Evolutionary conservation across 2,113 vertebrate genomes (phyloP), one percentile per base, ranked within the genome.

Genomic region (Oryzias woworae): DNA sequence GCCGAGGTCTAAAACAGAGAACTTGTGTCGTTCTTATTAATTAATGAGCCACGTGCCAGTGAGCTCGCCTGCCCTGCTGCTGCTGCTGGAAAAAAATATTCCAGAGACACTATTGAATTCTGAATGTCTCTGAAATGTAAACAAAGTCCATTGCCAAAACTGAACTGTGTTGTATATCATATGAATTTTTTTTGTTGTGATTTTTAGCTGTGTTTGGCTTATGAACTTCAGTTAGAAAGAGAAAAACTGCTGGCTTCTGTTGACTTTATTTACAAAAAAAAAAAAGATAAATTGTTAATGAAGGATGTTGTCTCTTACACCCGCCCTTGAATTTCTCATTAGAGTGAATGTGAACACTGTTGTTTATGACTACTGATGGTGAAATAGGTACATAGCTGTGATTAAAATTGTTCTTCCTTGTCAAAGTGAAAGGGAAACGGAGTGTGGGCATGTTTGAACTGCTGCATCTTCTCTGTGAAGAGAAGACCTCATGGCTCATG

Each of bases 1-100:
- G 14, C 22, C 52, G 68, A 76, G 62, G 71, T 60, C 49, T 82
- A 69, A 79, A 69, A 66, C 68, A 17, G 45, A 69, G 43, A 58
- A 72, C 58, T 58, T 50, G 69, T 51, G 43, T 62, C 57, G 51
- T 47, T 48, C n/a, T 88, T 58, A 80, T 74, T 89, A 80, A 89
- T 90, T 90, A 87, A 90, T 81, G 66, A 61, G 70, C 63, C 83
- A 72, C 62, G 68, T 89, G 77, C 72, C 7, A 14, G 79, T 71
- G 78, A 79, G 71, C 72, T 73, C 82, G 58, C 61, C 66, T n/a
- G 48, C 44, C 71, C 81, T 78, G 77, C 86, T 86, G 85, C 60
- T n/a, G 42, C 63, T 55, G 53, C 47, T 52, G 26, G 49, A 55
- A 20, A 23, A 74, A 70, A 0, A 41, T 63, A 85, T 79, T 77